These are phyloP conservation scores for Seriola aureovittata DNA, from an alignment of 2,113 vertebrate genomes.

Conservation along the genomic window DNA sequence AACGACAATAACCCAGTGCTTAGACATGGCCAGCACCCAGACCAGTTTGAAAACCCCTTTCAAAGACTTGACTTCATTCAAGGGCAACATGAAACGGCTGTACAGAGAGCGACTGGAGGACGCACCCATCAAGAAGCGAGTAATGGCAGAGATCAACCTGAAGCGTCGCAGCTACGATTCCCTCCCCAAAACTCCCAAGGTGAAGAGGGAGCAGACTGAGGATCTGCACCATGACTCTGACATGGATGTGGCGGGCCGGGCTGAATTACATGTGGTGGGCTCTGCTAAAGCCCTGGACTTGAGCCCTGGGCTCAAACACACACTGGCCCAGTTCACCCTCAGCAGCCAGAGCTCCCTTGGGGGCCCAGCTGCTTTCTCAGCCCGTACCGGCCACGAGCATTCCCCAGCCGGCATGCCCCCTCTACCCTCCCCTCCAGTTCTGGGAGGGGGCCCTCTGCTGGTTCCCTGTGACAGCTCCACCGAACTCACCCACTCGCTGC, in stretches of 20 bases:
- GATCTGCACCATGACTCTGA: slow-evolving; percentile 84
- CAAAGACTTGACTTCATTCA: slow-evolving; percentile 85
- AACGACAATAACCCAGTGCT: slow-evolving; percentile 57
- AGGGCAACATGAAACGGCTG: slow-evolving; percentile 86
- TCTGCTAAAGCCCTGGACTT: slow-evolving; percentile 90
- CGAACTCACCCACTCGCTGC: slow-evolving; percentile 93
- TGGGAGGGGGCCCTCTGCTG: slow-evolving; percentile 93
- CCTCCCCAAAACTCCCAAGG: slow-evolving; percentile 86
- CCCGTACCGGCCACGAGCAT: slow-evolving; percentile 91
- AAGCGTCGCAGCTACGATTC: slow-evolving; percentile 86
- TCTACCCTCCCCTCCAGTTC: slow-evolving; percentile 91
- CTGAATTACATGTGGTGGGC: slow-evolving; percentile 80
- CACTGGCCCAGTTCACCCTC: slow-evolving; percentile 96
- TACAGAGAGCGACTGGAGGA: slow-evolving; percentile 88
- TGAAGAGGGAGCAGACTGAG: slow-evolving; percentile 92
- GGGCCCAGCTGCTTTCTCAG: slow-evolving; percentile 96
- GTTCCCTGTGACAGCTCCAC: slow-evolving; percentile 98
- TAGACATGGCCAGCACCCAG: slow-evolving; percentile 90
- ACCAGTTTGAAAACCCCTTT: slow-evolving; percentile 86
- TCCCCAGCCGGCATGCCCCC: slow-evolving; percentile 89
- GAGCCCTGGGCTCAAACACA: slow-evolving; percentile 97
- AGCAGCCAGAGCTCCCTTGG: slow-evolving; percentile 98
- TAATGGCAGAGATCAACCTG: slow-evolving; percentile 90
- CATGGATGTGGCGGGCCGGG: slow-evolving; percentile 74
- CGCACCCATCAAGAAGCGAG: slow-evolving; percentile 91